Conservation (phyloP, 2,113 vertebrate genomes). For the Myanophis thanlyinensis region DNA sequence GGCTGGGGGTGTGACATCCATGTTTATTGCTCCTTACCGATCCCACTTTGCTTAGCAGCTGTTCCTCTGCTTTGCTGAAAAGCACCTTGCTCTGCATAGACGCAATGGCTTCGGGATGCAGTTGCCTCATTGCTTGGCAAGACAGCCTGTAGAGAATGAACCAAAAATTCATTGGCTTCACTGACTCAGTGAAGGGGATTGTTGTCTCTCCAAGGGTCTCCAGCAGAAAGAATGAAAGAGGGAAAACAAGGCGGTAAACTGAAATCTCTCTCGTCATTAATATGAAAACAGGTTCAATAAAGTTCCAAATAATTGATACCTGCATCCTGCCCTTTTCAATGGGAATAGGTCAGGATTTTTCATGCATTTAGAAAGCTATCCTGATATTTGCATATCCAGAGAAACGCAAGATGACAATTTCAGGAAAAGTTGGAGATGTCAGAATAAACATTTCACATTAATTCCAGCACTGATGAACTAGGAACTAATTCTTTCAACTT, state of each 20-base stretch:
- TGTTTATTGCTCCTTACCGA: slow-evolving; percentile 75
- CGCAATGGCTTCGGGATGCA: slow-evolving; percentile 93
- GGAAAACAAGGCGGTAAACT: neutral
- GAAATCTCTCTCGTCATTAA: neutral
- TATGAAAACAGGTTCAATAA: neutral
- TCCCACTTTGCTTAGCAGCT: slow-evolving; percentile 85
- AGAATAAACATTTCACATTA: neutral
- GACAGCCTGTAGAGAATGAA: slow-evolving; percentile 73
- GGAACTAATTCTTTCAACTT: neutral
- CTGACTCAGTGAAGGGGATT: neutral
- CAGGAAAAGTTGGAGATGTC: neutral
- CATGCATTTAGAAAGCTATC: neutral
- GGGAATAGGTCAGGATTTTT: neutral
- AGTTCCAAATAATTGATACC: neutral
- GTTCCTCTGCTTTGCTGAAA: slow-evolving; percentile 92
- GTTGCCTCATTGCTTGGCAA: slow-evolving; percentile 95
- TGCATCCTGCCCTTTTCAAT: neutral
- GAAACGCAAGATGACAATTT: neutral
- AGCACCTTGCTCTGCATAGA: slow-evolving; percentile 95
- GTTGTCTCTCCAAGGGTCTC: neutral
- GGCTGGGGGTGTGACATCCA: neutral
- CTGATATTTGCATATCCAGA: neutral
- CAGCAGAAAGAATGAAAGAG: neutral
- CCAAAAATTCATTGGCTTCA: neutral
- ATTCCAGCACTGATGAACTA: neutral